Percentiles rank a stretch among this genome's conserved stretches.
Evolutionary conservation across 2,888 invertebrate species (phyloP).

Genomic region (Sipha maydis): DNA sequence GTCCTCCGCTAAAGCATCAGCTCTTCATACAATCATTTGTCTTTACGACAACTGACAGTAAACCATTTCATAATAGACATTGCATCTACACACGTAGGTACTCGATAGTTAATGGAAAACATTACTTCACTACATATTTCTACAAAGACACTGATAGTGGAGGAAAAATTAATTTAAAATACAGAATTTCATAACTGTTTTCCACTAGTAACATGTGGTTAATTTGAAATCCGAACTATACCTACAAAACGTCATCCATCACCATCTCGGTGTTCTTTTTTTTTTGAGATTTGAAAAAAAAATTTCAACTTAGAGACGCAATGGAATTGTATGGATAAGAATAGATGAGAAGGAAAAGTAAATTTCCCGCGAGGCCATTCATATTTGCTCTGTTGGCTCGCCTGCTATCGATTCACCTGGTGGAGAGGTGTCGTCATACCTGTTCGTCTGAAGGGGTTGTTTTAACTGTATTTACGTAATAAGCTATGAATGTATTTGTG

Average conservation of each 20-base stretch:
- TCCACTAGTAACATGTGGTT: not conserved
- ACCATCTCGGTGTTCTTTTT: not conserved
- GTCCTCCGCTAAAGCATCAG: no score
- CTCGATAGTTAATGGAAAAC: no score
- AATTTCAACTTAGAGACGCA: not conserved
- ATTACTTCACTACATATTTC: no score
- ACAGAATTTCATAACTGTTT: no score
- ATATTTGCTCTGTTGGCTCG: constrained; percentile 21
- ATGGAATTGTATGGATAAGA: no score
- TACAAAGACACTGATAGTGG: no score
- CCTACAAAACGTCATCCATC: not conserved
- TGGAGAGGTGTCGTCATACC: constrained; percentile 8
- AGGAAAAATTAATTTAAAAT: no score
- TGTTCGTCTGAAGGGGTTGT: not conserved
- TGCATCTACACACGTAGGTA: no score
- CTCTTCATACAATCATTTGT: no score
- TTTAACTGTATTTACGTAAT: constrained; percentile 45
- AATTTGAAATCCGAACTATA: not conserved
- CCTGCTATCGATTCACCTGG: constrained; percentile 45
- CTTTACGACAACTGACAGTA: no score
- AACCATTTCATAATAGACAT: no score
- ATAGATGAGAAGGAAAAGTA: not conserved
- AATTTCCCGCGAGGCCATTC: constrained; percentile 53
- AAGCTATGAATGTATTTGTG: not conserved
- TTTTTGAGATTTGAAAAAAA: not conserved